These are phyloP conservation scores for Laticauda laticaudata DNA, from an alignment of 2,113 vertebrate species.

Conservation along the genomic window DNA sequence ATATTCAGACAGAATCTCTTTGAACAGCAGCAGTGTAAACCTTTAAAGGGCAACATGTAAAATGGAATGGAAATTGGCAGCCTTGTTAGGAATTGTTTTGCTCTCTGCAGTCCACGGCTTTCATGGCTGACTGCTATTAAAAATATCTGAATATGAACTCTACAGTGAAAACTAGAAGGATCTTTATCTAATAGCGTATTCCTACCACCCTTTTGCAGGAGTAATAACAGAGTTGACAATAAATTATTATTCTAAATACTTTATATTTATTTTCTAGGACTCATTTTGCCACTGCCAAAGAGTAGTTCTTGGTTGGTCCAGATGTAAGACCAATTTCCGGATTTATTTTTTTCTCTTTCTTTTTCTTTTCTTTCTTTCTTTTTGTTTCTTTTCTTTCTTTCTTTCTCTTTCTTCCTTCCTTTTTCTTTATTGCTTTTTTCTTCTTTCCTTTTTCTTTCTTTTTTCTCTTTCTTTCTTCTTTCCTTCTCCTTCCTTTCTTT, in stretches of 20 bases:
- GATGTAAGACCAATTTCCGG: not conserved
- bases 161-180: conserved; percentile 16
- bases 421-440: too few relatives aligned
- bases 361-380: too few relatives aligned
- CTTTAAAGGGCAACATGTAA: conserved; percentile 54
- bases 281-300: not conserved
- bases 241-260: not conserved
- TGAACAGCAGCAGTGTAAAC: conserved; percentile 58
- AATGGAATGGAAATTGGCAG: conserved; percentile 44
- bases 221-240: not conserved
- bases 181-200: conserved; percentile 10
- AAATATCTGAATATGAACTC: conserved; percentile 38
- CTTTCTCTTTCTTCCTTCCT: too few relatives aligned
- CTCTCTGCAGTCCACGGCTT: conserved; percentile 43
- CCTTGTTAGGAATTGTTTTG: conserved; percentile 80
- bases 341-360: too few relatives aligned
- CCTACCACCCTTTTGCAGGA: not conserved
- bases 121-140: conserved; percentile 58
- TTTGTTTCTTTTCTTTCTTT: too few relatives aligned
- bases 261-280: not conserved
- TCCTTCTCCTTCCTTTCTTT: too few relatives aligned
- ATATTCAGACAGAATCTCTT: conserved; percentile 58
- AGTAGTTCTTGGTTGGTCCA: not conserved
- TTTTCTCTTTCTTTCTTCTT: too few relatives aligned
- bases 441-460: too few relatives aligned